Evolutionary conservation across 2,888 invertebrate species (phyloP), one percentile per base, ranked within the genome.

Genomic region (Digitonthophagus gazella): DNA sequence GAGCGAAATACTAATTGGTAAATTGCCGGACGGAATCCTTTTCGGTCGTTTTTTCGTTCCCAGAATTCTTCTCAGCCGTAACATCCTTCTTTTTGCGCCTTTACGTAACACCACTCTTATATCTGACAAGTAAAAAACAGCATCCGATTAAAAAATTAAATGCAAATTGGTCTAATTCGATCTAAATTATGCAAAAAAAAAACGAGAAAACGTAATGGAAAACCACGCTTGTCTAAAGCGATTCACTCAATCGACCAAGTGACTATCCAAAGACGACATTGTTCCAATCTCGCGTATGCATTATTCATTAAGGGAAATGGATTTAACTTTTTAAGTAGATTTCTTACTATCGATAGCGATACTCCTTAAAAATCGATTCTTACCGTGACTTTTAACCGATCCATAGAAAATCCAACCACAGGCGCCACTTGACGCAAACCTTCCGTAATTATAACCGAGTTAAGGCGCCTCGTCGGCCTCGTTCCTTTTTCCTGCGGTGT

Each of bases 271-370:
- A 20, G 61, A 61, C 16, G 20, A 61, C 61, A 61, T 61, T 61
- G 61, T 61, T 61, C 18, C 61, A 18, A 20, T 74, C 11, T 44
- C 72, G 71, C 71, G 55, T 65, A 75, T 75, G 75, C 73, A 75
- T 75, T 73, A 75, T 75, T 76, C 76, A 76, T 75, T 71, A 70
- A 71, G 75, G 73, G 74, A 75, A 76, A 76, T 76, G 74, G 74
- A 75, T 74, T 76, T 74, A 72, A 74, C 74, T 74, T 76, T 74
- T 75, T 74, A 75, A 71, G 71, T 18, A 71, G 70, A 71, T 72
- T 44, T 11, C 6, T 44, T 11, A 1, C 11, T 6, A 44, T 8
- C 28, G 28, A 44, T 44, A 44, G 11, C 8, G 28, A 44, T 44
- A n/a, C 11, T 44, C 28, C 11, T 44, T 44, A 44, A 44, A 44